A percentile compares a stretch with the other conserved stretches of the same genome.
Evolutionary conservation across 2,888 invertebrate genomes (phyloP).

Genomic region (Drosophila buzzatii): DNA sequence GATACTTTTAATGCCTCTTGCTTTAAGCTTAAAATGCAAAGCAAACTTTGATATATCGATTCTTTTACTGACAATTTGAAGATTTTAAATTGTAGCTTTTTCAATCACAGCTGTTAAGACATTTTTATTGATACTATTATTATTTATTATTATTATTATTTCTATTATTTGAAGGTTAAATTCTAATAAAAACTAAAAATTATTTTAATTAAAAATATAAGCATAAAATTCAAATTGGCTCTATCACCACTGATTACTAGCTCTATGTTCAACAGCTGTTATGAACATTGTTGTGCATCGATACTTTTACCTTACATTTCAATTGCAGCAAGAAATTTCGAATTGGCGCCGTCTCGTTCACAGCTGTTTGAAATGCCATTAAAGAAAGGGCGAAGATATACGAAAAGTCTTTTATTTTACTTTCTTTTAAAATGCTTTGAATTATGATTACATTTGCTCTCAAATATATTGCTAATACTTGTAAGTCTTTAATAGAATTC

Average conservation of each 20-base stretch:
- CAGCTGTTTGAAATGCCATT: neutral
- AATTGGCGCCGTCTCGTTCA: neutral
- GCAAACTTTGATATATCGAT: neutral
- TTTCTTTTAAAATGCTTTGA: neutral
- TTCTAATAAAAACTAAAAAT: no score
- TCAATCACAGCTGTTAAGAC: neutral
- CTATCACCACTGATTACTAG: no score
- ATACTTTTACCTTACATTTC: neutral
- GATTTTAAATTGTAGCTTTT: neutral
- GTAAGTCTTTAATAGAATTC: neutral
- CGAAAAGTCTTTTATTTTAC: neutral
- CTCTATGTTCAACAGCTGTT: neutral
- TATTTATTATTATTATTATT: neutral
- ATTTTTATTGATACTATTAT: neutral
- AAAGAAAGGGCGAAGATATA: neutral
- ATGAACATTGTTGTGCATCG: neutral
- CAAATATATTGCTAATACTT: neutral
- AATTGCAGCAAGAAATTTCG: neutral
- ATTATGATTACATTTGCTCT: neutral
- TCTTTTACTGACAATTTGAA: neutral
- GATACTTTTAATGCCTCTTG: neutral
- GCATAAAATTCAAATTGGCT: neutral
- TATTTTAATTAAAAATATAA: neutral
- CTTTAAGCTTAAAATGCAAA: neutral
- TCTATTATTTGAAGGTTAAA: neutral